Evolutionary conservation across 1,140 invertebrate genomes (phyloP).

Genomic region (Leptinotarsa undecemlineata): DNA sequence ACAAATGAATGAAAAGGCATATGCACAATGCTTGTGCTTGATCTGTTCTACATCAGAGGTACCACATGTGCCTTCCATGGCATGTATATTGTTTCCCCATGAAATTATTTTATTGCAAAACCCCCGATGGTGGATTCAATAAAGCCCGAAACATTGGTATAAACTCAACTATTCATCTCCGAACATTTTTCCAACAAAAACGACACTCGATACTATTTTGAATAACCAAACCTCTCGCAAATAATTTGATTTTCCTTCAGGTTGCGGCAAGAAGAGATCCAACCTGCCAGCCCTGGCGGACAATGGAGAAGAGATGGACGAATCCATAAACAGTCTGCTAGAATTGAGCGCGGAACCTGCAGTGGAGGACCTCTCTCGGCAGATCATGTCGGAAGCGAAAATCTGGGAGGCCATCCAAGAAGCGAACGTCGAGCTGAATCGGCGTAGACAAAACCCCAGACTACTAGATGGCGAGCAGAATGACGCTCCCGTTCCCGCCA

Average conservation of each 20-base stretch:
- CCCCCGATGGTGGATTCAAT: too few relatives aligned
- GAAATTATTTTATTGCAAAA: too few relatives aligned
- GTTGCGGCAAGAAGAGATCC: conserved; percentile 69
- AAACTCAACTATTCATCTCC: too few relatives aligned
- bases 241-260: conserved; percentile 52
- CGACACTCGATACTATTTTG: too few relatives aligned
- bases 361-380: conserved; percentile 72
- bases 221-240: background rate
- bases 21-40: too few relatives aligned
- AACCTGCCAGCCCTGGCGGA: conserved; percentile 56
- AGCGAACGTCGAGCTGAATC: conserved; percentile 68
- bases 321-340: conserved; percentile 64
- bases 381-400: conserved; percentile 76
- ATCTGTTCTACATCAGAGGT: too few relatives aligned
- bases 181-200: too few relatives aligned
- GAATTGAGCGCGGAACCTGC: conserved; percentile 70
- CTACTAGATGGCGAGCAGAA: conserved; percentile 41
- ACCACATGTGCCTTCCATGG: too few relatives aligned
- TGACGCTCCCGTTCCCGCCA: conserved; percentile 36
- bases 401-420: conserved; percentile 77
- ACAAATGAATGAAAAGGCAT: too few relatives aligned
- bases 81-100: too few relatives aligned
- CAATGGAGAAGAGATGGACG: conserved; percentile 58
- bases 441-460: conserved; percentile 58
- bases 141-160: too few relatives aligned